Base-by-base conservation (phyloP, 64 coral and sea anemone genomes). In the Pocillopora damicornis region DNA sequence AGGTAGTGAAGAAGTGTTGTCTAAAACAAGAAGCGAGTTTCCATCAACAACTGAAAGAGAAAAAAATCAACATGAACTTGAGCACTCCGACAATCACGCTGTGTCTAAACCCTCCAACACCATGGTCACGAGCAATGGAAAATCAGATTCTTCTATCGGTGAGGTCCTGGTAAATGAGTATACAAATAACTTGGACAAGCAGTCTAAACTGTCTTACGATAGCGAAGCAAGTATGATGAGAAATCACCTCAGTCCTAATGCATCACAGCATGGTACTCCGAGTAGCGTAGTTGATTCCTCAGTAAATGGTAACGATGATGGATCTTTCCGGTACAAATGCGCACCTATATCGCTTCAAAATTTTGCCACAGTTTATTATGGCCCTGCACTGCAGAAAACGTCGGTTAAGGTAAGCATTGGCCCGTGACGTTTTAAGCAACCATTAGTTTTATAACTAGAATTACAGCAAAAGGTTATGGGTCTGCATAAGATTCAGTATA, bases 301-400 rank as follows among this genome's bases (percentile, higher is more conserved):
- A 71, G 12, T 71, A 13, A 73, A 58, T 13, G 37, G 37, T 5
- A 85, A 20, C 11, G 11, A 65, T 51, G 11, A 20, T 9, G 15
- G 5, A 83, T 67, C 37, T 22, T 15, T 34, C 37, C 64, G 16
- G 14, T 35, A 18, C 3, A 37, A 1, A 12, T 73, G 42, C 18
- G 11, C 63, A 30, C 64, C 37, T 0, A 93, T 97, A 15, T 90
- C 88, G 12, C 58, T 97, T 9, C 79, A 88, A 0, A 60, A 90
- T 86, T 87, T 97, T 67, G 94, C 94, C 37, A 76, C 86, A 10
- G 30, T 68, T 25, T 88, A 97, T 20, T 97, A 97, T 83, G 93
- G 90, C 22, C 97, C 97, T 13, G 88, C 61, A 22, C 60, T 99
- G 66, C 93, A 91, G 88, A 90, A 93, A 64, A 82, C 64, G 58